Evolutionary conservation across 2,113 vertebrate species (phyloP).

Genomic region (Gobiocypris rarus): DNA sequence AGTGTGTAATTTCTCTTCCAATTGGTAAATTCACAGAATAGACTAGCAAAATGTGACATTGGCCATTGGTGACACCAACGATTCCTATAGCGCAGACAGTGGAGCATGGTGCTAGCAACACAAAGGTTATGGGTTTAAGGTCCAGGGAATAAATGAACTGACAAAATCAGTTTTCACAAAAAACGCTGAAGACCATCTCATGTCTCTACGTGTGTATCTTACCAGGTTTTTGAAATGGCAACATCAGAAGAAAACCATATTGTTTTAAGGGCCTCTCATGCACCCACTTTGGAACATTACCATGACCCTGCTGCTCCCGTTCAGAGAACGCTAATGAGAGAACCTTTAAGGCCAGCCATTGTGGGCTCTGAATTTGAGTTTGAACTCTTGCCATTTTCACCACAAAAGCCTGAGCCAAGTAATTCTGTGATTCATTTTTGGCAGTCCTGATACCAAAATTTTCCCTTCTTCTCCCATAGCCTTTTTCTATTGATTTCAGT

Average conservation of each 20-base stretch:
- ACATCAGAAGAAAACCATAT: conserved; percentile 4
- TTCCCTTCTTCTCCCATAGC: conserved; percentile 63
- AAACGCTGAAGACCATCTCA: too few relatives aligned
- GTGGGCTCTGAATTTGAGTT: conserved; percentile 72
- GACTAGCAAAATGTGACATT: neutral
- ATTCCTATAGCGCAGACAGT: neutral
- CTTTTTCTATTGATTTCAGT: conserved; percentile 33
- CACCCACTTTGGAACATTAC: conserved; percentile 50
- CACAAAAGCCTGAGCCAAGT: conserved; percentile 75
- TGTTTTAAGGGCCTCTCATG: conserved; percentile 53
- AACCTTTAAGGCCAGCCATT: conserved; percentile 77
- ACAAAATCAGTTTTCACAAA: too few relatives aligned
- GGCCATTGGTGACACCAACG: neutral
- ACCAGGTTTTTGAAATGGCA: conserved; percentile 8
- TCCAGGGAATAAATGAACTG: neutral
- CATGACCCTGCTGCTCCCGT: conserved; percentile 53
- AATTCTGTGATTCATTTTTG: conserved; percentile 76
- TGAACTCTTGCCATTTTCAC: conserved; percentile 75
- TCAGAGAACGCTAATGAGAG: conserved; percentile 73
- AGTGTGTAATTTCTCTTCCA: neutral
- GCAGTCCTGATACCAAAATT: conserved; percentile 65
- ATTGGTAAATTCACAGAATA: neutral
- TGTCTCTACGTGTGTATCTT: neutral
- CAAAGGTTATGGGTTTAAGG: neutral
- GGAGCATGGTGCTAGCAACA: neutral